Evolutionary conservation across 1,140 invertebrate species (phyloP).

Genomic region (Drosophila bocqueti): DNA sequence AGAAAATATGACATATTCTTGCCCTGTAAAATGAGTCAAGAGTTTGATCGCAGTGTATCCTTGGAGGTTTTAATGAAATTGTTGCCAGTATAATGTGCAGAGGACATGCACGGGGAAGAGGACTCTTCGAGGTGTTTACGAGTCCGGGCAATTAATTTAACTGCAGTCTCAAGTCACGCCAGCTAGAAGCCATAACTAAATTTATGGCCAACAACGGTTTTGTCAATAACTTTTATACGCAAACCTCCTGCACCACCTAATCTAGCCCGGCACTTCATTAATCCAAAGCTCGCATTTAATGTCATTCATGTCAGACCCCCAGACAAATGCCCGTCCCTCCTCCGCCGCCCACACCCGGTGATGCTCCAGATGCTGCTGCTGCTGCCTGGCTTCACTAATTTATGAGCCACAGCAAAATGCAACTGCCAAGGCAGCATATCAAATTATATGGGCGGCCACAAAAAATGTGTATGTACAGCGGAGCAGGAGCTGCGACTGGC

Average conservation of each 20-base stretch:
- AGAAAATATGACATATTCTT: neutral
- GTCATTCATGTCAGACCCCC: constrained; percentile 79
- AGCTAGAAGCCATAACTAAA: constrained; percentile 72
- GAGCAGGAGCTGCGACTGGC: constrained; percentile 10
- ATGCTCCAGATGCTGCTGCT: neutral
- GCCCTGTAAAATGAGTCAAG: neutral
- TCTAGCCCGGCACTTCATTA: constrained; percentile 78
- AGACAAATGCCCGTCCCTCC: constrained; percentile 62
- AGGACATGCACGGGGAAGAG: constrained; percentile 50
- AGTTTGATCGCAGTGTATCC: constrained; percentile 11
- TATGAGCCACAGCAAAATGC: constrained; percentile 78
- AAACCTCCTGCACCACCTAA: constrained; percentile 53
- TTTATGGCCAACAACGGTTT: constrained; percentile 80
- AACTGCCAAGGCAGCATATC: constrained; percentile 79
- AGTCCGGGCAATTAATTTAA: constrained; percentile 77
- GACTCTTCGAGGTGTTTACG: constrained; percentile 66
- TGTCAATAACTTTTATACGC: constrained; percentile 76
- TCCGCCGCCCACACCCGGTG: constrained; percentile 7
- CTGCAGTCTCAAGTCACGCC: constrained; percentile 65
- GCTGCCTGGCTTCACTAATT: constrained; percentile 55
- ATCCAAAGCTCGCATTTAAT: constrained; percentile 75
- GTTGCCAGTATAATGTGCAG: constrained; percentile 52
- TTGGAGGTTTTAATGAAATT: constrained; percentile 15
- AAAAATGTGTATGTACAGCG: constrained; percentile 44
- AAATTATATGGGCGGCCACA: constrained; percentile 80